These are phyloP conservation scores for Tyto alba DNA, from an alignment of 2,113 vertebrate genomes.

Conservation along the genomic window DNA sequence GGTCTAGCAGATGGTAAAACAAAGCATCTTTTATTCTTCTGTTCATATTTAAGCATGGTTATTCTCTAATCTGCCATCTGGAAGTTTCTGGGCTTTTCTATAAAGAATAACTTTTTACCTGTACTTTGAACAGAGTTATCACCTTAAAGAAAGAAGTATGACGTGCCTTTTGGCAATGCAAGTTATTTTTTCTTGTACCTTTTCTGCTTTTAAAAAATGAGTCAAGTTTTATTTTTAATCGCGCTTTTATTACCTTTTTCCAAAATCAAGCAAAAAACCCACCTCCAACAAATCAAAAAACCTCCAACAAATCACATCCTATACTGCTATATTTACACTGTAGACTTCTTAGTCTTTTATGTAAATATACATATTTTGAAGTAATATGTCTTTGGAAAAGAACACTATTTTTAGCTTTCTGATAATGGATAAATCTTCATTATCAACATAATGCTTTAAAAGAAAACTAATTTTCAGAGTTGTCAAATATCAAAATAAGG, in stretches of 20 bases:
- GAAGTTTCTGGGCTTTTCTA: neutral
- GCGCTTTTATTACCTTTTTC: constrained; percentile 26
- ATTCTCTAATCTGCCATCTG: neutral
- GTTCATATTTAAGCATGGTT: neutral
- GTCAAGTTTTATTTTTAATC: constrained; percentile 19
- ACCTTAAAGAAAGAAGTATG: neutral
- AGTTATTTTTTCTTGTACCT: neutral
- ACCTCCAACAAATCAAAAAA: neutral
- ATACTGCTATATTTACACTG: neutral
- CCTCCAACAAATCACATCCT: neutral
- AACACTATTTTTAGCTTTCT: neutral
- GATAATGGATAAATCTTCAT: neutral
- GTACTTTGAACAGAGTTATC: neutral
- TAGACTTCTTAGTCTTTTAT: neutral
- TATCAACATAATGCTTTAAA: neutral
- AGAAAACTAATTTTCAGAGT: constrained; percentile 21
- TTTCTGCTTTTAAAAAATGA: neutral
- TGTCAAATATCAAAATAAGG: neutral
- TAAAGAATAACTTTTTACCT: neutral
- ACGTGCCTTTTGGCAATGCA: neutral
- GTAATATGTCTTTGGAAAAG: neutral
- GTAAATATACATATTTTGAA: neutral
- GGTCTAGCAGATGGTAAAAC: neutral
- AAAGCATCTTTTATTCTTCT: neutral
- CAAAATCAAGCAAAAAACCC: neutral